Conservation (phyloP, 2,888 invertebrate genomes). For the Parelbella ahira region DNA sequence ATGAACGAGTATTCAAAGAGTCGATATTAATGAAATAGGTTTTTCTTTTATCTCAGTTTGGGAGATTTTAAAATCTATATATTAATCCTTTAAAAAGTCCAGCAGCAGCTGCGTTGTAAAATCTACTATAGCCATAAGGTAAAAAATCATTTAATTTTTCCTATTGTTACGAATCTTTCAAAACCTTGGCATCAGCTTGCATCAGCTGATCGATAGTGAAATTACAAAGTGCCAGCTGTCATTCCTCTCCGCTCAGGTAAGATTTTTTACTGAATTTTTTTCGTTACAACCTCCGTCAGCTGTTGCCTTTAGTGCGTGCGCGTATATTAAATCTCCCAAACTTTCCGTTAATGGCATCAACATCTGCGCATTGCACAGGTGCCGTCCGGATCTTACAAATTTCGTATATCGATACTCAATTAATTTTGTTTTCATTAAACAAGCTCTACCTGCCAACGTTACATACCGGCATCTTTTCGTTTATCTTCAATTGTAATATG, state of each 20-base stretch:
- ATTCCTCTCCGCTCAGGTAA: constrained; percentile 46
- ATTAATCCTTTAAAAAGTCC: too few species aligned
- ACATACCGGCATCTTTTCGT: too few species aligned
- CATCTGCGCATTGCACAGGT: constrained; percentile 71
- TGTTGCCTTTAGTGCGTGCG: constrained; percentile 51
- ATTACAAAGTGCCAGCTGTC: constrained; percentile 23
- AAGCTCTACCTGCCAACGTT: too few species aligned
- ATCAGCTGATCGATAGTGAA: constrained; percentile 54
- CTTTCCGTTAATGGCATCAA: constrained; percentile 49
- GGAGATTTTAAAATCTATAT: too few species aligned
- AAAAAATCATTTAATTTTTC: too few species aligned
- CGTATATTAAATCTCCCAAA: constrained; percentile 59
- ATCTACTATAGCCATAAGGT: too few species aligned
- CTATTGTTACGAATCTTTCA: constrained; percentile 3
- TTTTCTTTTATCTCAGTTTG: too few species aligned
- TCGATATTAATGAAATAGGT: too few species aligned
- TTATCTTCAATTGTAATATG: too few species aligned
- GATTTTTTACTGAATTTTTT: constrained; percentile 42
- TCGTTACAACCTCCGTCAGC: constrained; percentile 48
- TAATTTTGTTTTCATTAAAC: constrained; percentile 9
- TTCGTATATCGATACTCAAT: constrained; percentile 31
- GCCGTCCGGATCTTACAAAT: constrained; percentile 52
- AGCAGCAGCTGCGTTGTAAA: too few species aligned
- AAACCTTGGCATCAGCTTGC: too few species aligned
- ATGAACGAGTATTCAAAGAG: too few species aligned